Base-by-base conservation (phyloP, 1,140 invertebrate genomes). In the Diorhabda sublineata region DNA sequence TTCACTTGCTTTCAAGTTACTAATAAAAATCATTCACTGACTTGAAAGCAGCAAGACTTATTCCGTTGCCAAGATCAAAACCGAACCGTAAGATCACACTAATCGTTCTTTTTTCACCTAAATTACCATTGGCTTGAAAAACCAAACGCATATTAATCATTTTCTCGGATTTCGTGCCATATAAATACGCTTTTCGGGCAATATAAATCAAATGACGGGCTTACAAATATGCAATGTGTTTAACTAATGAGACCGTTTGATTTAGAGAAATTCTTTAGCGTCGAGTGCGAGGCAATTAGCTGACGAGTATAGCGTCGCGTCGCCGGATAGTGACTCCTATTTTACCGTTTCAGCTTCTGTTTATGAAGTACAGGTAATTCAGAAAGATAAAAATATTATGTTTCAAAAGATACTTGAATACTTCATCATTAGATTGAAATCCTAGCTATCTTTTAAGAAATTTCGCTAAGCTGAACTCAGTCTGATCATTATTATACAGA, bases 141-240 rank as follows among this genome's bases (percentile, higher is more conserved):
- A 63, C 7, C 42, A 42, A 52, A n/a, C 47, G 2, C 9, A 45
- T 44, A 47, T 65, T 65, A 65, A 42, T 62, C 67, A 66, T 61
- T 45, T 62, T 56, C 58, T 70, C 70, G 47, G 66, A 71, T 71
- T 74, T 74, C 67, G 67, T 70, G 56, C 66, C 65, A 66, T 70
- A 74, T 71, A 70, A 71, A 71, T 71, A 65, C 68, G 61, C 66
- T 71, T 74, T 64, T 68, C 68, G 73, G 45, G n/a, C 60, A 69
- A 69, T 67, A 74, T 74, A 74, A 74, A 74, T 74, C 73, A 74
- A 74, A 72, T 59, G 67, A 67, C 65, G 60, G 41, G 68, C 69
- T 66, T 74, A 74, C 73, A 72, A 74, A 74, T 74, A 67, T 63
- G 69, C 70, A 57, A 71, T 74, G 71, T 74, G 73, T 69, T 74